Conservation (phyloP, 2,797 vertebrate species). For the Anniella stebbinsi region DNA sequence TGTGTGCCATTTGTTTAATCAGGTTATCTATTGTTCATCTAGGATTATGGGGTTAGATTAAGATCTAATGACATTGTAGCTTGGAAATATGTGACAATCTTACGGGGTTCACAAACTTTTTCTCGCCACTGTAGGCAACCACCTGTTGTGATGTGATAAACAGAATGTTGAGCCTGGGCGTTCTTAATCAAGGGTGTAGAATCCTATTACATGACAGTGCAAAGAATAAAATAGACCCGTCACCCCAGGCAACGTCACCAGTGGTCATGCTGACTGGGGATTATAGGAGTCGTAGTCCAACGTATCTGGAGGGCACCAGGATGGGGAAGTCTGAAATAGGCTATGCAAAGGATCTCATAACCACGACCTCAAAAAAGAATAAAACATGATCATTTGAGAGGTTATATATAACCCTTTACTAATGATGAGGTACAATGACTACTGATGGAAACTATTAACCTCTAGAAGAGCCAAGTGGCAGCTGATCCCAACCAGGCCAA, state of each 20-base stretch:
- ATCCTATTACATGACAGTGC: neutral
- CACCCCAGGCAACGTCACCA: no score
- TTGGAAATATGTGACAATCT: no score
- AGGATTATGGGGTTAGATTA: no score
- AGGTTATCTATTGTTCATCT: no score
- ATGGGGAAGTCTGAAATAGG: no score
- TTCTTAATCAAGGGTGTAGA: neutral
- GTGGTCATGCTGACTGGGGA: no score
- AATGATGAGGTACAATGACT: neutral
- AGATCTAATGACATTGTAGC: no score
- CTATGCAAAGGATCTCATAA: neutral
- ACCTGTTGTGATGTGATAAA: neutral
- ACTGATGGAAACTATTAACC: neutral
- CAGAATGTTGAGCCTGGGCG: no score
- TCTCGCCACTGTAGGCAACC: neutral
- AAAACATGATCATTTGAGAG: neutral
- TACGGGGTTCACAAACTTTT: no score
- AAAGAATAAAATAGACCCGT: neutral
- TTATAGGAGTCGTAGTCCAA: no score
- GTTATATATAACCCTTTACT: neutral
- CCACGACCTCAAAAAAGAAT: neutral
- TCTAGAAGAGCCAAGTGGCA: neutral
- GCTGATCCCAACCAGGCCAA: neutral
- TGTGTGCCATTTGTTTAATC: no score
- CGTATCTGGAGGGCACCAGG: no score